Evolutionary conservation across 2,888 invertebrate genomes (phyloP).

Genomic region (Cryptocephalus moraei): DNA sequence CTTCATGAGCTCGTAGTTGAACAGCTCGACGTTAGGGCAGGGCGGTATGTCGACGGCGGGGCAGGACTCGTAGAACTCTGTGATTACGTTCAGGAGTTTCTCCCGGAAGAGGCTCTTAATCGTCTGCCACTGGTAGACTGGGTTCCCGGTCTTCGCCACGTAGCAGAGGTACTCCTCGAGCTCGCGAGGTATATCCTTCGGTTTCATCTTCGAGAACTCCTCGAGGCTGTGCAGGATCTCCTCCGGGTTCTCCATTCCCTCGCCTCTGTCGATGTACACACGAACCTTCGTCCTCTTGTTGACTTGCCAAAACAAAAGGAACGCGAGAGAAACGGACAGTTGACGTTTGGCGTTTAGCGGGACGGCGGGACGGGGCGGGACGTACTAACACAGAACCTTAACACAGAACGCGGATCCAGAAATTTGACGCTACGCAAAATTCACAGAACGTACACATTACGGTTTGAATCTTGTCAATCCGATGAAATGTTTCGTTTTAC

Average conservation of each 20-base stretch:
- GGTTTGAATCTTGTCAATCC: too few relatives aligned
- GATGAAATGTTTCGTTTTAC: too few relatives aligned
- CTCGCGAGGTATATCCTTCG: constrained; percentile 76
- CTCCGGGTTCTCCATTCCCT: constrained; percentile 71
- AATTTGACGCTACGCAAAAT: too few relatives aligned
- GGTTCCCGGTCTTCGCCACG: constrained; percentile 90
- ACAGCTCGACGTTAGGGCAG: constrained; percentile 84
- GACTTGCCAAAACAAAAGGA: constrained; percentile 10
- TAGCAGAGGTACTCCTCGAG: constrained; percentile 81
- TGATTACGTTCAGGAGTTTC: constrained; percentile 77
- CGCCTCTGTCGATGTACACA: too few relatives aligned
- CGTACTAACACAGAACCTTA: too few relatives aligned
- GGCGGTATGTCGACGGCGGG: constrained; percentile 68
- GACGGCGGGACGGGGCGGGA: too few relatives aligned
- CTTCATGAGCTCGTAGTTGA: constrained; percentile 84
- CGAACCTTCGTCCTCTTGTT: too few relatives aligned
- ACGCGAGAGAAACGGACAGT: too few relatives aligned
- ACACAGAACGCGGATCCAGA: too few relatives aligned
- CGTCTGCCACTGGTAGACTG: constrained; percentile 84
- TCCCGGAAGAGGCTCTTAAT: constrained; percentile 81
- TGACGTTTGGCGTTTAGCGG: too few relatives aligned
- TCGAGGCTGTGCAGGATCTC: constrained; percentile 75
- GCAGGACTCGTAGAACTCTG: constrained; percentile 75
- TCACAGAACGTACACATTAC: too few relatives aligned
- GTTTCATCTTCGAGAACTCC: constrained; percentile 65